Base-by-base conservation (phyloP, 2,888 invertebrate genomes). In the Ornithoptera alexandrae region DNA sequence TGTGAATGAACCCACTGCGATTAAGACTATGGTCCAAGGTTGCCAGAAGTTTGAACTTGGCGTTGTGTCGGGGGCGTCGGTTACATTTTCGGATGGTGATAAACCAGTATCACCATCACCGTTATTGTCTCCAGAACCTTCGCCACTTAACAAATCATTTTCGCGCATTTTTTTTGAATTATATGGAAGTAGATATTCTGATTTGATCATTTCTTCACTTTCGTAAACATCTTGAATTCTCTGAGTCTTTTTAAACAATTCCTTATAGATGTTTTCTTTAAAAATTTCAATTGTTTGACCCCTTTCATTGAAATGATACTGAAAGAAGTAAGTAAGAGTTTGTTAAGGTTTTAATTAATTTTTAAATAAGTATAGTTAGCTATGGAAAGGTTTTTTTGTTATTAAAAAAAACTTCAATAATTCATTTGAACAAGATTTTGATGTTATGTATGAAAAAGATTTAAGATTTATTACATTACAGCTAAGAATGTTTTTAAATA, bases 11-110 rank as follows among this genome's bases (percentile, higher is more conserved):
- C 70, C 79, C 20, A 81, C 71, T 0, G 74, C 68, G 15, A 82
- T 76, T 24, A 83, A 67, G 10, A 75, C 62, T 57, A 84, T 81
- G 3, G 78, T 78, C 69, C 76, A 77, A 1, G 72, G 58, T 66
- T 74, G 79, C 81, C 81, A 81, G 53, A 79, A 75, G 22, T 22
- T 67, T 20, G 62, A 2, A 63, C 39, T 30, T 71, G 72, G 0
- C 61, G 67, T 17, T 0, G 30, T 65, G 4, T 70, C 56, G 10
- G 67, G 30, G 12, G 59, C 10, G 3, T 20, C 46, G 10, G 50
- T 62, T 12, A 39, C 18, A 39, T 56, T 57, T 24, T 57, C 69
- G 0, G 61, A 24, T 15, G 56, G 65, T 42, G 61, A 65, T 30
- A 65, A 64, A 22, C 8, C 39, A 39, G 20, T 20, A 58, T n/a